phyloP scores from a whole-genome alignment of 2,113 vertebrate species.

The Elanoides forficatus region DNA sequence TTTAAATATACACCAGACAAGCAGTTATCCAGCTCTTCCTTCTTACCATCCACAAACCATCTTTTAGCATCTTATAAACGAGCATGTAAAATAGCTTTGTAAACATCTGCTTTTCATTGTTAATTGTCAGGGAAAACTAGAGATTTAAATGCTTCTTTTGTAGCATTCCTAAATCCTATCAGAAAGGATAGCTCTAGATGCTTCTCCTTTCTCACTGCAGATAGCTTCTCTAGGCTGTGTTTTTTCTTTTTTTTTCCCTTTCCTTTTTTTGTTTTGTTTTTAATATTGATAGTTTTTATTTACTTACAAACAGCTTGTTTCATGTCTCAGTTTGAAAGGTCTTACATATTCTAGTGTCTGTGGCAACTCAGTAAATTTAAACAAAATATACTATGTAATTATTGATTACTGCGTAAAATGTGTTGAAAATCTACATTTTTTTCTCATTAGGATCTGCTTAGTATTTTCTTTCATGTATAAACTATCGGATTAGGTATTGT shows the following conservation, averaged over 20 bases:
- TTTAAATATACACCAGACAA: slow-evolving; percentile 79
- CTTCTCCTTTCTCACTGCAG: slow-evolving; percentile 49
- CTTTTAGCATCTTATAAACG: slow-evolving; percentile 76
- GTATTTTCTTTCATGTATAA: slow-evolving; percentile 44
- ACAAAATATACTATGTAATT: slow-evolving; percentile 6
- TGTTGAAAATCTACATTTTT: slow-evolving; percentile 6
- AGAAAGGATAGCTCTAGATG: slow-evolving; percentile 65
- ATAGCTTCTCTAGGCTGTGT: slow-evolving; percentile 6
- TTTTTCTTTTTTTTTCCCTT: background rate
- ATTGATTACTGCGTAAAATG: slow-evolving; percentile 13
- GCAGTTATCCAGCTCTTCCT: slow-evolving; percentile 78
- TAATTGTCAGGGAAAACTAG: slow-evolving; percentile 76
- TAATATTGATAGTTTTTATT: slow-evolving; percentile 5
- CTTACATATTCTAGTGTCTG: background rate
- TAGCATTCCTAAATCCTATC: slow-evolving; percentile 72
- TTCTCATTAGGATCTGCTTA: background rate
- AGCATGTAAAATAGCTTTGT: slow-evolving; percentile 77
- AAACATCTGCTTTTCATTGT: slow-evolving; percentile 84
- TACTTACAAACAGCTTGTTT: slow-evolving; percentile 21
- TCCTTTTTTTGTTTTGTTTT: background rate
- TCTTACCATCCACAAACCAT: slow-evolving; percentile 77
- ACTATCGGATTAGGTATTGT: background rate
- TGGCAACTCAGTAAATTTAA: slow-evolving; percentile 34
- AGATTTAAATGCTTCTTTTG: slow-evolving; percentile 71
- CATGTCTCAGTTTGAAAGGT: background rate